Conservation (phyloP, 2,888 invertebrate species). For the Epistrophella euchroma region DNA sequence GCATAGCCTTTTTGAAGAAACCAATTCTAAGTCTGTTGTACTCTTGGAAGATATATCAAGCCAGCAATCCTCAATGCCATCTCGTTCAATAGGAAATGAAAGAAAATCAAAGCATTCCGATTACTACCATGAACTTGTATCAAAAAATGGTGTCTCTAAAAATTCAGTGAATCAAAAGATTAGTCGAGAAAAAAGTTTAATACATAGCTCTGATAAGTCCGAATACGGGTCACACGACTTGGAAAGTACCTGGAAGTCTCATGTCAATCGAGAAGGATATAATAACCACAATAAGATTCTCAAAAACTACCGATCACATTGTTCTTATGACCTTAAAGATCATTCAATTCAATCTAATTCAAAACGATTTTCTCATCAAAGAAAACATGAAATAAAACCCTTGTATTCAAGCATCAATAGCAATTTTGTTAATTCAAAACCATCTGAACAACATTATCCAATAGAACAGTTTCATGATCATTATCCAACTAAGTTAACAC, state of each 20-base stretch:
- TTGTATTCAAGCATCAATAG: background rate
- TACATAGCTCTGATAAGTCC: background rate
- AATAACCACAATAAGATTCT: no score
- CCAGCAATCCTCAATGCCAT: background rate
- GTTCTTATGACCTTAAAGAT: background rate
- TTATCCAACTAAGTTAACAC: background rate
- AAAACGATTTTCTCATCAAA: background rate
- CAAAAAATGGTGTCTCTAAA: background rate
- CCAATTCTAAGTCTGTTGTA: background rate
- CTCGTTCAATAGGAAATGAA: background rate
- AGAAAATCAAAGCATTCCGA: background rate
- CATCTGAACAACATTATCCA: no score
- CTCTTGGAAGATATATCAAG: background rate
- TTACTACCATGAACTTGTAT: background rate
- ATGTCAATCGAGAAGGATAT: background rate
- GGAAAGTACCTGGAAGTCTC: slow-evolving; percentile 29
- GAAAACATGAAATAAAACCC: background rate
- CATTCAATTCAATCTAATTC: no score
- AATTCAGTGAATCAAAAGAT: background rate
- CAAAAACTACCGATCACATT: background rate
- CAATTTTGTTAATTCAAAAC: background rate
- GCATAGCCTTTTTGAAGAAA: background rate
- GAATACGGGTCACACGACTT: slow-evolving; percentile 1
- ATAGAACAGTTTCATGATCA: background rate
- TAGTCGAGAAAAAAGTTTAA: background rate